phyloP scores from a whole-genome alignment of 2,797 vertebrate genomes.

The Chromis chromis region DNA sequence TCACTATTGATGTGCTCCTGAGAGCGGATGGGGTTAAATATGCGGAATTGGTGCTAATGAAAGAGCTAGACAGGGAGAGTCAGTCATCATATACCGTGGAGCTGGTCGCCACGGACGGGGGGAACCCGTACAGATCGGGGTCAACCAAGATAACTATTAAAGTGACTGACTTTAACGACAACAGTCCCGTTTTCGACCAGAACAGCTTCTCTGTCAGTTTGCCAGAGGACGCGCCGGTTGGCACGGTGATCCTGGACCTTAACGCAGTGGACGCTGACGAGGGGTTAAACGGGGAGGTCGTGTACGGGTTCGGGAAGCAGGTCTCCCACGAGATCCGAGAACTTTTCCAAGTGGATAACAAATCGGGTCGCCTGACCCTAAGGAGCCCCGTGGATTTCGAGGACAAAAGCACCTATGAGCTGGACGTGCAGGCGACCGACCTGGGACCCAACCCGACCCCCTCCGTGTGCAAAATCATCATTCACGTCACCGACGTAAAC shows the following conservation, averaged over 20 bases:
- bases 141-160: constrained; percentile 89
- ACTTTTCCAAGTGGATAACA: constrained; percentile 90
- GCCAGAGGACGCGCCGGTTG: constrained; percentile 89
- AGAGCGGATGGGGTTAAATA: constrained; percentile 95
- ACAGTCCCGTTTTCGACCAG: constrained; percentile 92
- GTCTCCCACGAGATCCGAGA: constrained; percentile 87
- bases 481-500: constrained; percentile 93
- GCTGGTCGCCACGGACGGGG: constrained; percentile 92
- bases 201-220: constrained; percentile 89
- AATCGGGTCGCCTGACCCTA: constrained; percentile 88
- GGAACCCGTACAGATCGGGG: constrained; percentile 87
- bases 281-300: constrained; percentile 91
- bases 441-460: constrained; percentile 88
- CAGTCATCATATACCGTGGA: constrained; percentile 90
- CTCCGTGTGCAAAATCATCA: constrained; percentile 90
- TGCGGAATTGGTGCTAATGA: constrained; percentile 94
- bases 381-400: constrained; percentile 91
- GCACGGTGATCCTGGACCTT: constrained; percentile 89
- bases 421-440: constrained; percentile 92
- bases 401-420: constrained; percentile 91
- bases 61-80: constrained; percentile 92
- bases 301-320: constrained; percentile 90
- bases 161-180: constrained; percentile 95
- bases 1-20: constrained; percentile 93
- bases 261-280: constrained; percentile 90